Base-by-base conservation (phyloP, 1,140 invertebrate species). In the Dendrolimus punctatus region DNA sequence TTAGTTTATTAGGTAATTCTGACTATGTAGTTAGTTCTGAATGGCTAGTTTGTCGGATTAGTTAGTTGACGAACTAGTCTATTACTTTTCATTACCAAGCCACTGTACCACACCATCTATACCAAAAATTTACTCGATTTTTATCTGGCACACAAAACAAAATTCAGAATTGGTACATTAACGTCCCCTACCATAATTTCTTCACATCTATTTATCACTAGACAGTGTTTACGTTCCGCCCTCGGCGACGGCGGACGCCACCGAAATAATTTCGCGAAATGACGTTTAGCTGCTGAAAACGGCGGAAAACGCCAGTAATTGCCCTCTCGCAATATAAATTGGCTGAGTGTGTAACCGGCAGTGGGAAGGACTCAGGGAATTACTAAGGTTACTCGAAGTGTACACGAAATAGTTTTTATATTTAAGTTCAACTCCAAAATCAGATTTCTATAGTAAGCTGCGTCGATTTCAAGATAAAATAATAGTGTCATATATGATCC, bases 311-410 rank as follows among this genome's bases (percentile, higher is more conserved):
- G 64, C 57, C 53, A 52, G 71, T 77, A 76, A 80, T 77, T 74
- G 76, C 76, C 74, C 71, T 68, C 75, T 74, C 71, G 71, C 66
- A 55, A 64, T 75, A 75, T 76, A 80, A 80, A 77, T 77, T 80
- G 73, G 71, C 69, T 64, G 73, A 75, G 68, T 72, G 72, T 74
- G 73, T 73, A 71, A 70, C 67, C 68, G 67, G 64, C 64, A 67
- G 66, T 71, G 63, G 72, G 71, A 67, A 64, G 73, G 64, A 60
- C 60, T 52, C 8, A 36, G 36, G 48, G 23, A 39, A 45, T 40
- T 71, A 77, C 68, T 68, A 62, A 10, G 46, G 50, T 43, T 53
- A 57, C 52, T 56, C 55, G 56, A 55, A 44, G 58, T 53, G 46
- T 53, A 9, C 41, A 42, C 37, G 37, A 41, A 7, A 7, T 49